Evolutionary conservation across 2,888 invertebrate genomes (phyloP).

Genomic region (Abrostola triplasia): DNA sequence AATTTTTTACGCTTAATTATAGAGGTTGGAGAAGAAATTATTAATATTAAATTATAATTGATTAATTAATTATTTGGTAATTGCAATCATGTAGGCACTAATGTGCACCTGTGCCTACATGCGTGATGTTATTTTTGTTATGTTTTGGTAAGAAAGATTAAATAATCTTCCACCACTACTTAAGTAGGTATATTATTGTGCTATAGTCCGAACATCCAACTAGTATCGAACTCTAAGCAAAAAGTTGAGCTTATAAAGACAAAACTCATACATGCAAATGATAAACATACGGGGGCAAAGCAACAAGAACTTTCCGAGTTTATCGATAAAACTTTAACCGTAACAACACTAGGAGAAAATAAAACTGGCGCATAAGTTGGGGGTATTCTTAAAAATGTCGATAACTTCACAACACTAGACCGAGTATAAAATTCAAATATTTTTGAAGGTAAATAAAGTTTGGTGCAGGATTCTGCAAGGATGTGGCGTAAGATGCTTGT

Average conservation of each 20-base stretch:
- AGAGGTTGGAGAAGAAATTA: too few relatives aligned
- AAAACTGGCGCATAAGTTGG: constrained; percentile 48
- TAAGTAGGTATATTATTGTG: too few relatives aligned
- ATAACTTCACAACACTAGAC: constrained; percentile 46
- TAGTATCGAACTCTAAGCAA: not conserved
- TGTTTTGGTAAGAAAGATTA: too few relatives aligned
- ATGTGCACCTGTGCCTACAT: too few relatives aligned
- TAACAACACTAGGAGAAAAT: constrained; percentile 54
- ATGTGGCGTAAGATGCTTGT: constrained; percentile 12
- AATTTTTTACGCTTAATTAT: too few relatives aligned
- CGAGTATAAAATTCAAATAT: constrained; percentile 48
- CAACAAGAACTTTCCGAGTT: constrained; percentile 36
- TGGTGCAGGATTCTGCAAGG: constrained; percentile 28
- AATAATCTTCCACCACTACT: too few relatives aligned
- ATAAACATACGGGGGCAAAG: constrained; percentile 38
- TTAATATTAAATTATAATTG: too few relatives aligned
- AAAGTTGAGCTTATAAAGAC: constrained; percentile 26
- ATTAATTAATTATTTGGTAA: too few relatives aligned
- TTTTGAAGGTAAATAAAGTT: constrained; percentile 38
- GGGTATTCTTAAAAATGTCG: constrained; percentile 51
- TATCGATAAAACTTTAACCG: constrained; percentile 54
- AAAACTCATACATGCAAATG: constrained; percentile 48
- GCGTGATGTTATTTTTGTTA: too few relatives aligned
- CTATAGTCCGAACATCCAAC: not conserved
- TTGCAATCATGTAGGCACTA: too few relatives aligned